Base-by-base conservation (phyloP, 2,888 invertebrate genomes). In the Acanthosepion pharaonis region DNA sequence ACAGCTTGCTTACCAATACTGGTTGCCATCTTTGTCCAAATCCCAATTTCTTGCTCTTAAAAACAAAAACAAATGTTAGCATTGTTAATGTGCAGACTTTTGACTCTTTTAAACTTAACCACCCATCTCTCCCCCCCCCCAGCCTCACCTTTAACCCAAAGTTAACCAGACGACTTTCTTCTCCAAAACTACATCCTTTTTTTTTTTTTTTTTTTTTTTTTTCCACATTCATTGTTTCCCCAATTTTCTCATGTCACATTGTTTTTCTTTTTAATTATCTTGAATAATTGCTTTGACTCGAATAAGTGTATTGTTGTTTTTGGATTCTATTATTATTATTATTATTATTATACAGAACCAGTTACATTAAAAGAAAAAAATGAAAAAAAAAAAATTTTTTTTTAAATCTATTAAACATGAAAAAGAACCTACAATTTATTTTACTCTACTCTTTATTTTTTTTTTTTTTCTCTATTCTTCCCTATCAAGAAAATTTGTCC, bases 271-370 rank as follows among this genome's bases (percentile, higher is more conserved):
- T 78, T n/a, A 33, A 11, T 78, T 78, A 78, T n/a, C 78, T n/a
- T 78, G 11, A 78, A n/a, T 9, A 78, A 78, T 78, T 78, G n/a
- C 78, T 78, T 78, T 78, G n/a, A 78, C 78, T 78, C 78, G 9
- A n/a, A 78, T 78, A 78, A 78, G 33, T 78, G 78, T n/a, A 78
- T 78, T 78, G n/a, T n/a, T 78, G n/a, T n/a, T 78, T 78, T 78
- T 78, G n/a, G 78, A 78, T 33, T 78, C 15, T 78, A 78, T 78
- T 78, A 23, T 59, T 59, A 59, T 59, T n/a, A n/a, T n/a, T n/a
- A 5, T 42, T 42, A 59, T 59, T 20, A n/a, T n/a, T 78, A 78
- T 78, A 78, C n/a, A 78, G 20, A 78, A 78, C 78, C 78, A 78
- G 78, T 78, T 78, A 78, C 78, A 78, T 78, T 78, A 33, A 78